A percentile compares a stretch with the other conserved stretches of the same genome.
Evolutionary conservation across 2,888 invertebrate species (phyloP).

Genomic region (Peribatodes rhomboidaria): DNA sequence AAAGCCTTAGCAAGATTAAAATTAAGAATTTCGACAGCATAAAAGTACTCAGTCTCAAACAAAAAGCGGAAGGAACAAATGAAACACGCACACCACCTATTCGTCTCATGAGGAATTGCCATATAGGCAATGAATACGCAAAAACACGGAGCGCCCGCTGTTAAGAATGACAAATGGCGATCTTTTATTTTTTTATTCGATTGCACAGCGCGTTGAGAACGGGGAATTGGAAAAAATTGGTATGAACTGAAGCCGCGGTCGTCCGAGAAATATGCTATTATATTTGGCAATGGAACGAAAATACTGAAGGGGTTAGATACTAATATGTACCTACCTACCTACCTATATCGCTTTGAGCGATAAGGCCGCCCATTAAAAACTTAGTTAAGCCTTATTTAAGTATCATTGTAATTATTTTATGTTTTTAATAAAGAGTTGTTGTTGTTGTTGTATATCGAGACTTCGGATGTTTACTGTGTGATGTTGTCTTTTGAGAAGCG

Average conservation of each 20-base stretch:
- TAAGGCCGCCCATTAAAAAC: no score
- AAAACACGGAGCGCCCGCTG: constrained; percentile 40
- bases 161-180: constrained; percentile 48
- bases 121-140: constrained; percentile 43
- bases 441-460: not conserved
- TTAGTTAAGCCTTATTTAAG: no score
- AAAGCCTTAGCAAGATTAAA: not conserved
- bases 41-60: not conserved
- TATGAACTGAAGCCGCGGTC: constrained; percentile 16
- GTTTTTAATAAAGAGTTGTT: no score
- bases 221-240: constrained; percentile 26
- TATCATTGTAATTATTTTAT: no score
- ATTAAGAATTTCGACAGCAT: not conserved
- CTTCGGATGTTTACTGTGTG: not conserved
- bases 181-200: constrained; percentile 46
- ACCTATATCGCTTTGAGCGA: no score
- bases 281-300: constrained; percentile 30
- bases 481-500: no score
- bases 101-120: constrained; percentile 31
- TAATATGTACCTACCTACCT: no score
- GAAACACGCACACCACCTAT: constrained; percentile 34
- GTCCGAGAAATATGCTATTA: constrained; percentile 30
- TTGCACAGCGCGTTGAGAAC: constrained; percentile 35
- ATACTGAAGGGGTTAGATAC: constrained; percentile 1
- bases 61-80: constrained; percentile 26